phyloP scores from a whole-genome alignment of 1,140 invertebrate species.

The Drosophila elegans region DNA sequence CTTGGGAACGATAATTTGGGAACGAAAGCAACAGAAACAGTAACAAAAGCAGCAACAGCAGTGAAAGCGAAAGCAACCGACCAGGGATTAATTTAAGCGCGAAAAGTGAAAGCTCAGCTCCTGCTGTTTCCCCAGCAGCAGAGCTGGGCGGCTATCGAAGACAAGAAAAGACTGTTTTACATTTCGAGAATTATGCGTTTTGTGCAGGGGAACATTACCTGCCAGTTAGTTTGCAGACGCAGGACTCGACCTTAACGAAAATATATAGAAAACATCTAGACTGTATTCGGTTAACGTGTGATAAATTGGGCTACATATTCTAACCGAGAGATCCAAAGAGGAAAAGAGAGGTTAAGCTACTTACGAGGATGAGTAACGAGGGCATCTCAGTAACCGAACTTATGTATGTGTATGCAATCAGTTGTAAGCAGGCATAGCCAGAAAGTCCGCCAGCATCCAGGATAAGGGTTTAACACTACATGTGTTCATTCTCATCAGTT shows the following conservation, averaged over 20 bases:
- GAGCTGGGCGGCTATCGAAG: constrained; percentile 40
- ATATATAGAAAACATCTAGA: constrained; percentile 51
- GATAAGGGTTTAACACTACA: constrained; percentile 22
- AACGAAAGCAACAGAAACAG: constrained; percentile 6
- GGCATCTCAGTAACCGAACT: constrained; percentile 16
- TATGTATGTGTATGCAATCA: constrained; percentile 43
- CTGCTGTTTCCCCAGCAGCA: constrained; percentile 29
- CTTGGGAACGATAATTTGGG: constrained; percentile 76
- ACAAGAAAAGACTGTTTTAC: constrained; percentile 65
- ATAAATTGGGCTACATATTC: constrained; percentile 65
- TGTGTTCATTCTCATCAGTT: neutral
- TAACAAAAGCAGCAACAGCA: too few relatives aligned
- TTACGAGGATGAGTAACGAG: neutral
- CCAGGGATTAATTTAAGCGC: constrained; percentile 68
- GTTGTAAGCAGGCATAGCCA: constrained; percentile 43
- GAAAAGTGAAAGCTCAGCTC: constrained; percentile 67
- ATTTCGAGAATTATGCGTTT: constrained; percentile 66
- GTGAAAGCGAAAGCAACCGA: constrained; percentile 36
- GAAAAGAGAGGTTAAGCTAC: constrained; percentile 39
- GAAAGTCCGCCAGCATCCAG: constrained; percentile 35
- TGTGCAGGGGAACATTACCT: constrained; percentile 15
- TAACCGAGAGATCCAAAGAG: constrained; percentile 51
- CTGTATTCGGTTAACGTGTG: constrained; percentile 53
- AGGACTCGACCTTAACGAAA: constrained; percentile 28
- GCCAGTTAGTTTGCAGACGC: too few relatives aligned